phyloP scores from a whole-genome alignment of 2,888 invertebrate species.

The Plutella xylostella region DNA sequence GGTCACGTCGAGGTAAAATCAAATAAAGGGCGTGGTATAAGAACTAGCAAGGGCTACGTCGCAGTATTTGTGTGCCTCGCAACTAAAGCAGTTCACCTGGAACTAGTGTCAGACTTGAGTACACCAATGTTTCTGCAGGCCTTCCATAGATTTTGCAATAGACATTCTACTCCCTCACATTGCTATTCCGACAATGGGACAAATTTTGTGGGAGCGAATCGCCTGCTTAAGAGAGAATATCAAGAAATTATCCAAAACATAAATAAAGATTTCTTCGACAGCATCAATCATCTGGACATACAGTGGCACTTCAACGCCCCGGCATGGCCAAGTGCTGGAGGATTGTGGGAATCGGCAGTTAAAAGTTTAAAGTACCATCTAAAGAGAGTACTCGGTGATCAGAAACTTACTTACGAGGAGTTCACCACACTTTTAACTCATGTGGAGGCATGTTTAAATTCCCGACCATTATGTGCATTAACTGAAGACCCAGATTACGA shows the following conservation, averaged over 20 bases:
- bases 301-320: no score
- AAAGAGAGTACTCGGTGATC: slow-evolving; percentile 13
- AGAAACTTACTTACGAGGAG: slow-evolving; percentile 17
- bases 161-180: slow-evolving; percentile 20
- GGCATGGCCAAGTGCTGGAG: no score
- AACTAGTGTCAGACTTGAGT: slow-evolving; percentile 23
- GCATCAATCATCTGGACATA: slow-evolving; percentile 4
- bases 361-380: slow-evolving; percentile 18
- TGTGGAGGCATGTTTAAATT: slow-evolving; percentile 18
- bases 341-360: no score
- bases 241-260: slow-evolving; percentile 5
- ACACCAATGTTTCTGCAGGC: slow-evolving; percentile 22
- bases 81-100: slow-evolving; percentile 20
- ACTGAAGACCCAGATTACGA: slow-evolving; percentile 18
- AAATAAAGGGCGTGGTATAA: not conserved
- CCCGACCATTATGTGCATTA: slow-evolving; percentile 16
- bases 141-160: slow-evolving; percentile 20
- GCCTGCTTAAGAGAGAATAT: slow-evolving; percentile 4
- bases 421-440: slow-evolving; percentile 14
- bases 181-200: slow-evolving; percentile 23
- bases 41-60: slow-evolving; percentile 8
- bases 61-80: slow-evolving; percentile 15
- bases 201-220: slow-evolving; percentile 20
- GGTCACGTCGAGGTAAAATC: slow-evolving; percentile 12
- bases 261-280: not conserved